A percentile compares a stretch with the other conserved stretches of the same genome.
Evolutionary conservation across 1,140 invertebrate genomes (phyloP).

Genomic region (Trichonephila inaurata): DNA sequence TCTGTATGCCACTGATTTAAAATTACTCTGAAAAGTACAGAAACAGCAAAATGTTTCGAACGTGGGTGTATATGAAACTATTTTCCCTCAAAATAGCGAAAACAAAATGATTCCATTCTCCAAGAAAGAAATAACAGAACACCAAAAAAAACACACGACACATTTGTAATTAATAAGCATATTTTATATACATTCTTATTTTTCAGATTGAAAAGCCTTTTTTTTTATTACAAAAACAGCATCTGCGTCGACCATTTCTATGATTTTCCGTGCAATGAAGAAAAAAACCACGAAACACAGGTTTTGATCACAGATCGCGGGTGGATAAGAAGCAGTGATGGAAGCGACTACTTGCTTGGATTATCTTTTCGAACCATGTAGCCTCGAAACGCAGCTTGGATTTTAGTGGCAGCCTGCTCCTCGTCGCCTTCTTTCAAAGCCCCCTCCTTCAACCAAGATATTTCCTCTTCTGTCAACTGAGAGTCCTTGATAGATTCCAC

Average conservation of each 20-base stretch:
- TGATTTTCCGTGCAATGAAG: conserved; percentile 49
- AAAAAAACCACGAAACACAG: background rate
- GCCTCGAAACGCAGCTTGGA: conserved; percentile 88
- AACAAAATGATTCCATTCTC: no score
- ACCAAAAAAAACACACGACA: background rate
- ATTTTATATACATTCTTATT: conserved; percentile 66
- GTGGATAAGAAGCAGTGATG: conserved; percentile 52
- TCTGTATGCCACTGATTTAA: no score
- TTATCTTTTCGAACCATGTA: conserved; percentile 85
- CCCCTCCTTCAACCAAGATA: conserved; percentile 54
- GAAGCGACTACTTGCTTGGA: conserved; percentile 75
- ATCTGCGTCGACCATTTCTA: background rate
- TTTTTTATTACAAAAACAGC: conserved; percentile 53
- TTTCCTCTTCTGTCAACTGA: conserved; percentile 65
- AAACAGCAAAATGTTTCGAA: no score
- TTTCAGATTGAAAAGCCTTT: conserved; percentile 54
- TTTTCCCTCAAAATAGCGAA: no score
- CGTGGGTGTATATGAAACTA: no score
- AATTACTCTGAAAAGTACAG: no score
- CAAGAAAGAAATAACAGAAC: no score
- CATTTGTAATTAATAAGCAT: conserved; percentile 41
- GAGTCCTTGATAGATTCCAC: conserved; percentile 26
- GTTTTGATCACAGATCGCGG: conserved; percentile 32
- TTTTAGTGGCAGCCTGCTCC: conserved; percentile 86
- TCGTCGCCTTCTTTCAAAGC: background rate